phyloP scores from a whole-genome alignment of 2,888 invertebrate genomes.

The Calephelis perditalis region DNA sequence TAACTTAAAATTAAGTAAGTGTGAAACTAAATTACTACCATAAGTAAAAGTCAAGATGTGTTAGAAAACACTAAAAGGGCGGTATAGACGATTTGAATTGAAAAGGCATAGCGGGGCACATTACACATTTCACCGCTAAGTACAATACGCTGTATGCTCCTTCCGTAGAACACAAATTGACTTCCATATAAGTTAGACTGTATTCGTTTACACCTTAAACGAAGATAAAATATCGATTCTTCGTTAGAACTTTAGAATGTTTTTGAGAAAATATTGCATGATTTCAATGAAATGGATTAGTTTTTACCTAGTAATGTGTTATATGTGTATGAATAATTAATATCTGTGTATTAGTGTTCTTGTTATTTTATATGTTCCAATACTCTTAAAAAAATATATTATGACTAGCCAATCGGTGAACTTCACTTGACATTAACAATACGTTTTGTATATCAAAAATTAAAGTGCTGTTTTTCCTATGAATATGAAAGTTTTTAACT shows the following conservation, averaged over 20 bases:
- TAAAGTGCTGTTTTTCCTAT: no score
- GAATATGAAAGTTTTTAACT: no score
- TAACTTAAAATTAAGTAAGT: no score
- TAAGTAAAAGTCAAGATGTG: conserved; percentile 35
- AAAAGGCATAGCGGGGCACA: conserved; percentile 39
- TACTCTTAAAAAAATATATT: no score
- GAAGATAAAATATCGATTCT: conserved; percentile 16
- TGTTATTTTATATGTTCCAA: no score
- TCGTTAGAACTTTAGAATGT: not conserved
- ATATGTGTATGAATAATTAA: no score
- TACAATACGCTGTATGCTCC: conserved; percentile 61
- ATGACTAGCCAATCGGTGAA: no score
- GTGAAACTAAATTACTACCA: not conserved
- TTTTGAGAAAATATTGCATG: conserved; percentile 1
- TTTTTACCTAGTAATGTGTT: no score
- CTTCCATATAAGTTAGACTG: conserved; percentile 51
- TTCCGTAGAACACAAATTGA: conserved; percentile 51
- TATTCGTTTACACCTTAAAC: conserved; percentile 24
- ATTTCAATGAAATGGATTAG: no score
- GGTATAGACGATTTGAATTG: conserved; percentile 39
- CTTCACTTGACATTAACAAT: no score
- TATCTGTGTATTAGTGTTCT: no score
- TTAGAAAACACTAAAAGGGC: conserved; percentile 39
- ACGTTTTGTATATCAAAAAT: no score
- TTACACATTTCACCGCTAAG: conserved; percentile 67